Conservation (phyloP, 1,140 invertebrate species). For the Brachionus koreanus region DNA sequence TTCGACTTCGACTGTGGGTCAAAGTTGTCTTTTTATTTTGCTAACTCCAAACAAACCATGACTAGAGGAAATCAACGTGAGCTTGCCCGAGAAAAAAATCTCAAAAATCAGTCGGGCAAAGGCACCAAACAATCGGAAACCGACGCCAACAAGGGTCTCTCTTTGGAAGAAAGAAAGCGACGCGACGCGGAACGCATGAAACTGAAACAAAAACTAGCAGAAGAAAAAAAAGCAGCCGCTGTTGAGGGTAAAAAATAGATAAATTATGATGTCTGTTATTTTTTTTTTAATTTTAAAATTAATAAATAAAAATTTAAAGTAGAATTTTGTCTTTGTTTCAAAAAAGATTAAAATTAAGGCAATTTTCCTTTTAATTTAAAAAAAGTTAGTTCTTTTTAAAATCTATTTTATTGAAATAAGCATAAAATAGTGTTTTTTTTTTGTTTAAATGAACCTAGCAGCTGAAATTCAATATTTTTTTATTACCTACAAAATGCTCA, state of each 20-base stretch:
- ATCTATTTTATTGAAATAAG: neutral
- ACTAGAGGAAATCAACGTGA: slow-evolving; percentile 45
- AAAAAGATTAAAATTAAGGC: too few relatives aligned
- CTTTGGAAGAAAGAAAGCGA: slow-evolving; percentile 26
- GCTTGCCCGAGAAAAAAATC: slow-evolving; percentile 37
- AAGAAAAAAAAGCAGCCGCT: slow-evolving; percentile 10
- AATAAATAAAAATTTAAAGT: neutral
- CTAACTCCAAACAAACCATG: slow-evolving; percentile 22
- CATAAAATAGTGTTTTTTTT: neutral
- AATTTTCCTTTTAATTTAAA: too few relatives aligned
- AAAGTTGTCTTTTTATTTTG: slow-evolving; percentile 22
- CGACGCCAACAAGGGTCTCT: slow-evolving; percentile 35
- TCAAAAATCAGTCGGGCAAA: neutral
- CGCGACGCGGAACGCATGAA: slow-evolving; percentile 43
- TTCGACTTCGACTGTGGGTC: slow-evolving; percentile 31
- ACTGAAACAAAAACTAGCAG: slow-evolving; percentile 11
- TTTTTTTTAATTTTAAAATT: neutral
- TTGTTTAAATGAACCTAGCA: neutral
- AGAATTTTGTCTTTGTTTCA: neutral
- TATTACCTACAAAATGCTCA: too few relatives aligned
- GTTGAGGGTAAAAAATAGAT: neutral
- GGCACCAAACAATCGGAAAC: slow-evolving; percentile 18
- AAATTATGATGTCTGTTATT: neutral
- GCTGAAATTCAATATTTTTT: neutral
- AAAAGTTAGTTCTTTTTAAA: too few relatives aligned